Percentiles rank a stretch among this genome's conserved stretches.
Evolutionary conservation across 2,797 vertebrate species (phyloP).

Genomic region (Neostethus bicornis): DNA sequence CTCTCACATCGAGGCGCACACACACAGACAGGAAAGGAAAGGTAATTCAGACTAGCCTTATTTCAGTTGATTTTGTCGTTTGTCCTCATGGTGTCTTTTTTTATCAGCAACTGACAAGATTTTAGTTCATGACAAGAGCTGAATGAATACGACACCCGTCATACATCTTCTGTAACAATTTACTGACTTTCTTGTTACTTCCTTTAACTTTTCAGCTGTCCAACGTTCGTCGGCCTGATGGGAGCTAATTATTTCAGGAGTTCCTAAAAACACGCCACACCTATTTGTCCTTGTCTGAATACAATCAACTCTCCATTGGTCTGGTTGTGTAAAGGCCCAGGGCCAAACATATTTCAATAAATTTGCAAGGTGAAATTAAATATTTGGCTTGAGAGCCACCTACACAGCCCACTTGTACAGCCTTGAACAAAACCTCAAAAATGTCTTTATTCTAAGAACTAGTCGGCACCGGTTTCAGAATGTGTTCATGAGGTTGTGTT

Average conservation of each 20-base stretch:
- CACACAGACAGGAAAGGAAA: slow-evolving; percentile 11
- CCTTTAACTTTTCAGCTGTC: slow-evolving; percentile 56
- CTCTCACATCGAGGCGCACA: slow-evolving; percentile 10
- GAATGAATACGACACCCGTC: slow-evolving; percentile 34
- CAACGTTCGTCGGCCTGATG: slow-evolving; percentile 57
- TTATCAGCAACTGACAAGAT: slow-evolving; percentile 58
- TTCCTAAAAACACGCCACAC: slow-evolving; percentile 56
- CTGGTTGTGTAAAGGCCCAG: slow-evolving; percentile 45
- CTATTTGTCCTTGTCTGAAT: slow-evolving; percentile 67
- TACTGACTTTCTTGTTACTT: slow-evolving; percentile 34
- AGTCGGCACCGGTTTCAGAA: slow-evolving; percentile 18
- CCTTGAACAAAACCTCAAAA: slow-evolving; percentile 24
- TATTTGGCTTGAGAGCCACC: slow-evolving; percentile 43
- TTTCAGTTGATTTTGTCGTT: slow-evolving; percentile 30
- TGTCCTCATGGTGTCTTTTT: slow-evolving; percentile 40
- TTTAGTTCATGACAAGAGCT: slow-evolving; percentile 26
- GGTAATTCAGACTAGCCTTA: slow-evolving; percentile 23
- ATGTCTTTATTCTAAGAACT: slow-evolving; percentile 23
- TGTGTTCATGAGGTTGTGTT: slow-evolving; percentile 16
- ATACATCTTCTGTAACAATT: slow-evolving; percentile 22
- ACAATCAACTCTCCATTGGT: slow-evolving; percentile 55
- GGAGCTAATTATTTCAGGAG: slow-evolving; percentile 75
- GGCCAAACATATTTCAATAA: slow-evolving; percentile 60
- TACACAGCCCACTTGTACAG: slow-evolving; percentile 18
- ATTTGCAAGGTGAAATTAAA: slow-evolving; percentile 41